phyloP scores from a whole-genome alignment of 2,888 invertebrate genomes.

The Trissoscelio sp. region DNA sequence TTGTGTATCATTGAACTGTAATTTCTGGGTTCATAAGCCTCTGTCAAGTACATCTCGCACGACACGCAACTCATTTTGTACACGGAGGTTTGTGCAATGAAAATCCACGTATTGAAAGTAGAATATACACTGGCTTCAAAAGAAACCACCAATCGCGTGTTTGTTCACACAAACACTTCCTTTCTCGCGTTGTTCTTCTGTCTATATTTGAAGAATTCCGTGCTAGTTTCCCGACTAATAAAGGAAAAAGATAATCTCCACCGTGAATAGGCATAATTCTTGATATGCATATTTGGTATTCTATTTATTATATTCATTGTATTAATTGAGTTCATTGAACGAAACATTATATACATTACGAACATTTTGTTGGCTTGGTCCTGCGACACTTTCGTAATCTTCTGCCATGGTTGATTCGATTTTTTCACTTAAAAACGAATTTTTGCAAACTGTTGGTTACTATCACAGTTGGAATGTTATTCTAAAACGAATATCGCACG shows the following conservation, averaged over 20 bases:
- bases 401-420: neutral
- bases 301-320: too few relatives aligned
- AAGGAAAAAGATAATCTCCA: neutral
- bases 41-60: conserved; percentile 12
- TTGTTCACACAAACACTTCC: too few relatives aligned
- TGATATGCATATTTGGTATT: neutral
- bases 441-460: too few relatives aligned
- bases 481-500: neutral
- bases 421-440: neutral
- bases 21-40: conserved; percentile 29
- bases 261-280: neutral
- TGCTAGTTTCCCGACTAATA: conserved; percentile 4
- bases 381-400: neutral
- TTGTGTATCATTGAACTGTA: conserved; percentile 15
- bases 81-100: neutral
- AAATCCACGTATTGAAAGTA: neutral
- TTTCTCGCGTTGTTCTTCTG: neutral
- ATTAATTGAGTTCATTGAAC: neutral
- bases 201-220: conserved; percentile 1
- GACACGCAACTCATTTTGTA: conserved; percentile 10
- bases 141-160: conserved; percentile 29
- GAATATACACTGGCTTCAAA: neutral
- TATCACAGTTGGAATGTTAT: too few relatives aligned
- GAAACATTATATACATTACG: neutral
- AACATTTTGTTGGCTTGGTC: neutral